Percentiles rank a stretch among this genome's conserved stretches.
phyloP scores from a whole-genome alignment of 2,113 vertebrate species.

The Xenopus tropicalis region DNA sequence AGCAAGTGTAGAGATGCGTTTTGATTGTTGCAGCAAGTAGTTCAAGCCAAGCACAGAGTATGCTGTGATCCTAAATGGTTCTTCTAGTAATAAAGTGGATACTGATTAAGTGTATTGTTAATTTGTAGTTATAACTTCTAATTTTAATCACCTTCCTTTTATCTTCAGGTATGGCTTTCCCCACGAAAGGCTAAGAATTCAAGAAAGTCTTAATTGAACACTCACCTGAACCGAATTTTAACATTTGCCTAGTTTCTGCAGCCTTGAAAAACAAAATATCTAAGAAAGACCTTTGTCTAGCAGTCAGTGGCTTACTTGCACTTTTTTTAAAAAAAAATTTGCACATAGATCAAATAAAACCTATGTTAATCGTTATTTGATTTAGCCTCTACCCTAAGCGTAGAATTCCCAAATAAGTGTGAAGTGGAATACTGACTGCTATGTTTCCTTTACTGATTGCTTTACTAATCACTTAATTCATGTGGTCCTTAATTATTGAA shows the following conservation, averaged over 20 bases:
- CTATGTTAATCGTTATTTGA: slow-evolving; percentile 71
- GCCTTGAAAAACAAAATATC: slow-evolving; percentile 66
- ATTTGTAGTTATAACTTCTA: slow-evolving; percentile 47
- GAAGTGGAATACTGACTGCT: slow-evolving; percentile 83
- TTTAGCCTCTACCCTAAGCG: slow-evolving; percentile 64
- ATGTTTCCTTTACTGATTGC: slow-evolving; percentile 77
- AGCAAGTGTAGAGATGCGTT: no score
- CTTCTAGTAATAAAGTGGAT: no score
- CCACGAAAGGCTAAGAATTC: slow-evolving; percentile 98
- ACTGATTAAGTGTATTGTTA: background rate
- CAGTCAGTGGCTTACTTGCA: slow-evolving; percentile 87
- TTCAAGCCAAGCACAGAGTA: no score
- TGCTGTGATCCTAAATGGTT: no score
- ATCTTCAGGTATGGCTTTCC: slow-evolving; percentile 99
- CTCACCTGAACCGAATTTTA: slow-evolving; percentile 87
- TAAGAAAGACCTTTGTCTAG: slow-evolving; percentile 73
- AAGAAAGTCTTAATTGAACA: slow-evolving; percentile 86
- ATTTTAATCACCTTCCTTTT: slow-evolving; percentile 91
- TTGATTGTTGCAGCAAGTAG: no score
- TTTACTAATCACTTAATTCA: slow-evolving; percentile 94
- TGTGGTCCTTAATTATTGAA: slow-evolving; percentile 76
- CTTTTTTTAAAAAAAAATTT: slow-evolving; percentile 57
- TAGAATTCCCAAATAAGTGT: slow-evolving; percentile 69
- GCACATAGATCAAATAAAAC: slow-evolving; percentile 73
- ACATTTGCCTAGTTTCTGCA: slow-evolving; percentile 86